A percentile compares a stretch with the other conserved stretches of the same genome.
Conservation (phyloP, 2,113 vertebrate genomes). For the Haemorhous mexicanus region DNA sequence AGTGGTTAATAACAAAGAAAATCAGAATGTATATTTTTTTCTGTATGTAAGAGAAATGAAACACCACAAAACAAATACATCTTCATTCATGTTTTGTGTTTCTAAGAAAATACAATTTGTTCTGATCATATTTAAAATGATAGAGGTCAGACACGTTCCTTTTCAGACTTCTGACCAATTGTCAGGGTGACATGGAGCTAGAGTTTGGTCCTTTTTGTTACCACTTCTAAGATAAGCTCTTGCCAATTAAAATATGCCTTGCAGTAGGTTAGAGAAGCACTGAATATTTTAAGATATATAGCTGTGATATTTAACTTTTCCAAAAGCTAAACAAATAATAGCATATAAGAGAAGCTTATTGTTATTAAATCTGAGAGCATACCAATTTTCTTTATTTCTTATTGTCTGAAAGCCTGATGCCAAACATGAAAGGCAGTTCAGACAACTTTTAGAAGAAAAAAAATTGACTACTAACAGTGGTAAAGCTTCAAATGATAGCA, state of each 20-base stretch:
- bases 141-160: neutral
- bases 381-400: conserved; percentile 36
- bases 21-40: neutral
- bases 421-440: neutral
- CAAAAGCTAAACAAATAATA: conserved; percentile 52
- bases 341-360: conserved; percentile 3
- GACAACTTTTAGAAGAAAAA: neutral
- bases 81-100: neutral
- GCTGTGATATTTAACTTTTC: conserved; percentile 32
- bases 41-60: neutral
- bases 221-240: conserved; percentile 31
- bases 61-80: neutral
- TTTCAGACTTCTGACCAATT: neutral
- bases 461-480: neutral
- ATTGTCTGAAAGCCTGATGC: neutral
- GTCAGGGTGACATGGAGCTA: neutral
- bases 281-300: conserved; percentile 44
- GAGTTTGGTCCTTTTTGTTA: conserved; percentile 11
- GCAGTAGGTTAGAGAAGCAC: conserved; percentile 54
- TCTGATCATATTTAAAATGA: neutral
- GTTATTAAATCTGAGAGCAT: conserved; percentile 41
- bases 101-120: neutral
- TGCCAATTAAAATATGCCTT: conserved; percentile 41
- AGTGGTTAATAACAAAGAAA: neutral
- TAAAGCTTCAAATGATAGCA: neutral